Conservation (phyloP, 2,797 vertebrate species). For the Erpetoichthys calabaricus region DNA sequence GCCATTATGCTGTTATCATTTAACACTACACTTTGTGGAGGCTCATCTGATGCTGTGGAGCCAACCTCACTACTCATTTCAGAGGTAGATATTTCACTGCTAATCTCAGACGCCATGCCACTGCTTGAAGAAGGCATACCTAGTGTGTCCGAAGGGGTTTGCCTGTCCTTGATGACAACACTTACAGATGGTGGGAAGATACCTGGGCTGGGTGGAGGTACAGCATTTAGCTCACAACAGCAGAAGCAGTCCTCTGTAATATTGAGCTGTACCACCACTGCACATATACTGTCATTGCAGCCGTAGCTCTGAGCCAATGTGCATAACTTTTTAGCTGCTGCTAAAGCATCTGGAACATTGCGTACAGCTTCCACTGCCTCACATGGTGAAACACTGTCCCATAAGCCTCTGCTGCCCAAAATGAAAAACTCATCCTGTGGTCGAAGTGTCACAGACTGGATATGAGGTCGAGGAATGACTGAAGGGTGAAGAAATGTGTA, state of each 20-base stretch:
- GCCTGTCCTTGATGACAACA: constrained; percentile 55
- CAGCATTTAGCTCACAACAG: constrained; percentile 67
- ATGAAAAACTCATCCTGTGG: constrained; percentile 94
- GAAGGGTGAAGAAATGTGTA: constrained; percentile 96
- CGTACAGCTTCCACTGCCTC: constrained; percentile 83
- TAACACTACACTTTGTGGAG: constrained; percentile 45
- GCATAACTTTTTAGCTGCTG: constrained; percentile 90
- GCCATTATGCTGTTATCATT: constrained; percentile 38
- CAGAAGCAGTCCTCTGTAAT: constrained; percentile 93
- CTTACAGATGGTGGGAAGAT: constrained; percentile 62
- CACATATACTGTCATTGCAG: constrained; percentile 83
- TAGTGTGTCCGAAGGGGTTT: constrained; percentile 47
- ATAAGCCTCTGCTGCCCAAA: constrained; percentile 83
- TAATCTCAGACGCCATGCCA: constrained; percentile 73
- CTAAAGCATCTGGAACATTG: constrained; percentile 76
- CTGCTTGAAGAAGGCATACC: constrained; percentile 83
- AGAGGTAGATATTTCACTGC: constrained; percentile 91
- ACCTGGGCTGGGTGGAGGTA: constrained; percentile 69
- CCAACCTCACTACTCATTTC: constrained; percentile 99
- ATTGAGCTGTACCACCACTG: constrained; percentile 87
- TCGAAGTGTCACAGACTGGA: constrained; percentile 78
- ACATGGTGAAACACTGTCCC: constrained; percentile 68
- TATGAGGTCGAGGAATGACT: constrained; percentile 78
- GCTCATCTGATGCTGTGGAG: constrained; percentile 87
- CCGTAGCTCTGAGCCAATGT: constrained; percentile 91